Evolutionary conservation across 2,113 vertebrate species (phyloP), one percentile per base, ranked within the genome.

Genomic region (Ammodytes marinus): DNA sequence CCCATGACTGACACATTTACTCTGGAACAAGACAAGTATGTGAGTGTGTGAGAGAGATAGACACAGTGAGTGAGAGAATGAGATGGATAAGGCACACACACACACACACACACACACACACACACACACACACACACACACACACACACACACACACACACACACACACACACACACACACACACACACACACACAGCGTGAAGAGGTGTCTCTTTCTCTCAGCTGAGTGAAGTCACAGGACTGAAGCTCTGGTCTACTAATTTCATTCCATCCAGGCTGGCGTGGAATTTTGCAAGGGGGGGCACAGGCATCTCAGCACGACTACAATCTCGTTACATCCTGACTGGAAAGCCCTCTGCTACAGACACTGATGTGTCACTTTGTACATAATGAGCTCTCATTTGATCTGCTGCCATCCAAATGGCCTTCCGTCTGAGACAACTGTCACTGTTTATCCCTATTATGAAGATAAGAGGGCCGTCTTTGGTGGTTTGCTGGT

Each of bases 1-100:
- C 86, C 79, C 82, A 57, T 84, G 86, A 90, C 87, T 89, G 91
- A 91, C 89, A 93, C 83, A 79, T 90, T 93, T 87, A 86, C 83
- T 71, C 68, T 74, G 77, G 81, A 90, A 78, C 67, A 70, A 80
- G 89, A 91, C 87, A 83, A 87, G 79, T 64, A 61, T 85, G 89
- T 54, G 73, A 78, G 78, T 67, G 84, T 79, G 71, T 70, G 84
- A 61, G 73, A 6, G 78, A 61, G 78, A 88, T 63, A 77, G 86
- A 82, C 58, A 43, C 0, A 49, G 60, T 63, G 58, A 65, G 43
- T n/a, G 52, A 64, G 69, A 55, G 71, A 64, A 71, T 17, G 35
- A 52, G 64, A 82, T 67, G 19, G 77, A 67, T 67, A 69, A 79
- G 37, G 58, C 1, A 7, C 7, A 19, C 52, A 35, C 55, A 17